Evolutionary conservation across 2,113 vertebrate species (phyloP).

Genomic region (Ammodytes marinus): DNA sequence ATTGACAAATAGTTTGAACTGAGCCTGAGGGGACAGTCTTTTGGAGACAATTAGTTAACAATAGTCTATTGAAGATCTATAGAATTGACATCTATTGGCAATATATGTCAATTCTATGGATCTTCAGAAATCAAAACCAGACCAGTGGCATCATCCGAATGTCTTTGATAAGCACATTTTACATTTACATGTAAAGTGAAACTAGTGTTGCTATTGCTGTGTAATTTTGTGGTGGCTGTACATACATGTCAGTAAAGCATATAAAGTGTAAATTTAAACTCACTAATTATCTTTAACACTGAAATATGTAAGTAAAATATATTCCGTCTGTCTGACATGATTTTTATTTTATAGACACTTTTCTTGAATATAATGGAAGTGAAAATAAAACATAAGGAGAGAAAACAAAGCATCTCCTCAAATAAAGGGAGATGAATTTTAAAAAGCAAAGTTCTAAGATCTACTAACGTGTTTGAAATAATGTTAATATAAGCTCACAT

Average conservation of each 20-base stretch:
- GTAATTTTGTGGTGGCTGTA: not conserved
- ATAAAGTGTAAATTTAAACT: not conserved
- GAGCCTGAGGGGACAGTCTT: not conserved
- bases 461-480: not conserved
- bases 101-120: not conserved
- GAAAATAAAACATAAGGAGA: not conserved
- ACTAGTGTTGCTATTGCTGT: not conserved
- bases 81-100: not conserved
- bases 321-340: not conserved
- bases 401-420: not conserved
- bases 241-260: no score
- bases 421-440: not conserved
- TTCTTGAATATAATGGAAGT: not conserved
- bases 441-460: not conserved
- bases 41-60: not conserved
- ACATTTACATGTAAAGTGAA: not conserved
- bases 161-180: not conserved
- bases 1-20: not conserved
- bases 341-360: not conserved
- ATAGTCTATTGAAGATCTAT: no score
- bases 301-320: not conserved
- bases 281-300: not conserved
- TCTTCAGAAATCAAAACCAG: not conserved
- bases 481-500: not conserved
- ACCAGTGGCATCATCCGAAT: not conserved